Evolutionary conservation across 1,140 invertebrate species (phyloP).

Genomic region (Hypsibius dujardini): DNA sequence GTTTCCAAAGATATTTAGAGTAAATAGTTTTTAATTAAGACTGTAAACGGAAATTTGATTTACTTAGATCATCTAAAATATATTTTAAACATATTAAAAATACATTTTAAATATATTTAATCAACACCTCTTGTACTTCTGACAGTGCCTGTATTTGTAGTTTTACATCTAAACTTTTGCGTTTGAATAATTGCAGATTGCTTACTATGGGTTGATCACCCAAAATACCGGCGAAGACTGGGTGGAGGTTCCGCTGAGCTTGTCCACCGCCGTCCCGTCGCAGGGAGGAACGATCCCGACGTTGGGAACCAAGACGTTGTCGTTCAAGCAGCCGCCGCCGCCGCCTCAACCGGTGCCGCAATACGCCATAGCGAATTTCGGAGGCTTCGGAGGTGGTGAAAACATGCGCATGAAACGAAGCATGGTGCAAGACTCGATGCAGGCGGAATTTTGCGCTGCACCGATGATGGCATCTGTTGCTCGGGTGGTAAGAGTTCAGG

Average conservation of each 20-base stretch:
- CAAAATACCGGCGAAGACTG: slow-evolving; percentile 37
- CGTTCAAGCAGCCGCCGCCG: slow-evolving; percentile 24
- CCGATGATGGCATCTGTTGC: slow-evolving; percentile 16
- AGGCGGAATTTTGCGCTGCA: slow-evolving; percentile 21
- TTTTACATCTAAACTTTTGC: slow-evolving; percentile 15
- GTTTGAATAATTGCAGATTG: slow-evolving; percentile 27
- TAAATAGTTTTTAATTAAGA: too few species aligned
- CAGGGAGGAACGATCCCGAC: slow-evolving; percentile 32
- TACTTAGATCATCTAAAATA: too few species aligned
- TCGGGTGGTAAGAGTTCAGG: background rate
- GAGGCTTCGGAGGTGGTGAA: slow-evolving; percentile 11
- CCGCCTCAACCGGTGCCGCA: background rate
- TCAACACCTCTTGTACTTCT: slow-evolving; percentile 17
- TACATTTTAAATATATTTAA: too few species aligned
- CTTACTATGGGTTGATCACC: slow-evolving; percentile 35
- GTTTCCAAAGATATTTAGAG: too few species aligned
- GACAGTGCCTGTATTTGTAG: background rate
- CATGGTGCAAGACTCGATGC: slow-evolving; percentile 16
- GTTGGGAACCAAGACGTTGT: slow-evolving; percentile 27
- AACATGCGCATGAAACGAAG: background rate
- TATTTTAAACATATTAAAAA: too few species aligned
- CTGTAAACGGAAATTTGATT: too few species aligned
- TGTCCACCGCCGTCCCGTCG: slow-evolving; percentile 34
- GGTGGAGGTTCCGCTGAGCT: slow-evolving; percentile 31
- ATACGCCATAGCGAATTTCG: background rate